Conservation (phyloP, 2,888 invertebrate species). For the Agrilus mali region DNA sequence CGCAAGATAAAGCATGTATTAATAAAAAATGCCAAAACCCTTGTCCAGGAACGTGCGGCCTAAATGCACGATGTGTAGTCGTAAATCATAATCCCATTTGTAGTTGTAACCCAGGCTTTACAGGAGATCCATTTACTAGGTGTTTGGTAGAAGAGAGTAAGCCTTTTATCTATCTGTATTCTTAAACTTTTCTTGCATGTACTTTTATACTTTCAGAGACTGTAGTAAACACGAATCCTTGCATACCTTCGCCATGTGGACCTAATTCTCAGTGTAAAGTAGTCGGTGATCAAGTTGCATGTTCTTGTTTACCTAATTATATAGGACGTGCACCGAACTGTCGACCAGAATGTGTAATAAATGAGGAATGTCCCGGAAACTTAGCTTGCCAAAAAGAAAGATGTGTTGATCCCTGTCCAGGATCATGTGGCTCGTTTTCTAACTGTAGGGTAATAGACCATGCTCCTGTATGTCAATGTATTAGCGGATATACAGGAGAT, state of each 20-base stretch:
- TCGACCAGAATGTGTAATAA: slow-evolving; percentile 54
- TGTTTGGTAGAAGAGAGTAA: slow-evolving; percentile 55
- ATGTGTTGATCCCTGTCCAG: slow-evolving; percentile 68
- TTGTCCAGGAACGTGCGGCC: slow-evolving; percentile 69
- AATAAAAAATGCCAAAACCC: slow-evolving; percentile 71
- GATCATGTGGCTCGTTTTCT: slow-evolving; percentile 62
- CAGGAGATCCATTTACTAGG: slow-evolving; percentile 67
- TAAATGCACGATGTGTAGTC: slow-evolving; percentile 71
- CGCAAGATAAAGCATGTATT: slow-evolving; percentile 68
- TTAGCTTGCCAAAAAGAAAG: slow-evolving; percentile 67
- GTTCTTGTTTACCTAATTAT: slow-evolving; percentile 46
- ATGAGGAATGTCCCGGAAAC: slow-evolving; percentile 61
- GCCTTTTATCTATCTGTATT: slow-evolving; percentile 15
- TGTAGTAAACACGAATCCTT: slow-evolving; percentile 38
- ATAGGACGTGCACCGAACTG: slow-evolving; percentile 50
- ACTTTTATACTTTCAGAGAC: slow-evolving; percentile 30
- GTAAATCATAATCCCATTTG: slow-evolving; percentile 81
- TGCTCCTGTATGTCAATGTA: slow-evolving; percentile 64
- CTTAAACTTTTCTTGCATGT: slow-evolving; percentile 10
- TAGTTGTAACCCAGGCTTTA: slow-evolving; percentile 64
- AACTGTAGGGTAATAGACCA: slow-evolving; percentile 66
- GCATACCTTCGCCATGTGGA: slow-evolving; percentile 52
- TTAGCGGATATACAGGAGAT: slow-evolving; percentile 55
- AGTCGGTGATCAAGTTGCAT: slow-evolving; percentile 43
- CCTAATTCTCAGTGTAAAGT: slow-evolving; percentile 47